phyloP scores from a whole-genome alignment of 37 sponge, comb jelly and placozoan species.

The Tethya wilhelma region DNA sequence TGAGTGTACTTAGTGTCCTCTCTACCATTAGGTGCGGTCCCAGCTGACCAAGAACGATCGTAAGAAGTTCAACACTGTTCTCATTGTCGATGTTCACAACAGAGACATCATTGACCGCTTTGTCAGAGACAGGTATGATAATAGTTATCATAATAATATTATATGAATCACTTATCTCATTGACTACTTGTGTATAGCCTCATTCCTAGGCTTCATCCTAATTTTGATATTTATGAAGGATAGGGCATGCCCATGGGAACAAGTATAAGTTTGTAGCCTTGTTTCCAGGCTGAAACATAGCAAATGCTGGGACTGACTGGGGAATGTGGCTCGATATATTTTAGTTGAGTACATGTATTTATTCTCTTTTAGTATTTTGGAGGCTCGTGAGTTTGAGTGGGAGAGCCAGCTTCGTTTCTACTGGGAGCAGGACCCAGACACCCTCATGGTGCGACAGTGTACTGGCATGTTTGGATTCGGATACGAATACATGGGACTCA shows the following conservation, averaged over 20 bases:
- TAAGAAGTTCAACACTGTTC: constrained; percentile 98
- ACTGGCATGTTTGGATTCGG: constrained; percentile 97
- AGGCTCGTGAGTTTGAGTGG: constrained; percentile 99
- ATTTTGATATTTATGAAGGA: no score
- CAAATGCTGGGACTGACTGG: background rate
- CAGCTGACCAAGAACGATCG: constrained; percentile 96
- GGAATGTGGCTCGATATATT: background rate
- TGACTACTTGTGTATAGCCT: background rate
- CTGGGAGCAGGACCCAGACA: constrained; percentile 94
- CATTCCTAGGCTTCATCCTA: background rate
- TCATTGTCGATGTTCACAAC: constrained; percentile 99
- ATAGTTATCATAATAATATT: background rate
- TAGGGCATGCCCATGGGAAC: background rate
- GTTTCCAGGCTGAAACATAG: background rate
- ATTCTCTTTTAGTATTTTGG: constrained; percentile 84
- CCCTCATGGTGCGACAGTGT: constrained; percentile 90
- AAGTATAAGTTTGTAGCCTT: background rate
- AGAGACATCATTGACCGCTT: constrained; percentile 98
- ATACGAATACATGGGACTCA: constrained; percentile 99
- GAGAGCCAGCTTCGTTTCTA: constrained; percentile 99
- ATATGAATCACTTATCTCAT: background rate
- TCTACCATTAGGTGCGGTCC: constrained; percentile 74
- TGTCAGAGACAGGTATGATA: constrained; percentile 92
- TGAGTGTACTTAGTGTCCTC: background rate
- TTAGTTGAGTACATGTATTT: no score